phyloP scores from a whole-genome alignment of 2,797 vertebrate species.

The Clarias fuscus region DNA sequence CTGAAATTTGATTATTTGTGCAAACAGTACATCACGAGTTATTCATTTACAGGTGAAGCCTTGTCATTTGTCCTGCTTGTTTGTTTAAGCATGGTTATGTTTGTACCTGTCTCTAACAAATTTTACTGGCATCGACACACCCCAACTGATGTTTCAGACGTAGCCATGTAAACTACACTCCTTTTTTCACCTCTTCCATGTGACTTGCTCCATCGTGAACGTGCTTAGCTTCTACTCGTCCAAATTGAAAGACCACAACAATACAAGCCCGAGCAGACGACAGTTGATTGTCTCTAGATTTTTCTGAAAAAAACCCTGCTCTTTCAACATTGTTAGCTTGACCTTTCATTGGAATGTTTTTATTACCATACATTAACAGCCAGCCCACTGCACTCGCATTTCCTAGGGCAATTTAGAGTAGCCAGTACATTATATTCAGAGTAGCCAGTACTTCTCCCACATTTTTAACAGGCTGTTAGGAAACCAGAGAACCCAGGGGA shows the following conservation, averaged over 20 bases:
- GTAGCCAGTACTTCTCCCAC: neutral
- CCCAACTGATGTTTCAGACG: constrained; percentile 13
- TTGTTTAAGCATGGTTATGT: constrained; percentile 15
- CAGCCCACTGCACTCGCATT: neutral
- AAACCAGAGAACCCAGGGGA: neutral
- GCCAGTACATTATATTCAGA: neutral
- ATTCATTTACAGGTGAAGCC: neutral
- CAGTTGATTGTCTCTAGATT: constrained; percentile 7
- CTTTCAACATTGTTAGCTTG: constrained; percentile 14
- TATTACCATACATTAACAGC: constrained; percentile 16
- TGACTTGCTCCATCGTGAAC: constrained; percentile 35
- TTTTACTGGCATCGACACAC: constrained; percentile 17
- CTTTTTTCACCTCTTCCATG: constrained; percentile 14
- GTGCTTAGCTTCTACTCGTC: neutral
- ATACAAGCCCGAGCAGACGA: constrained; percentile 10
- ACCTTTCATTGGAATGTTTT: constrained; percentile 8
- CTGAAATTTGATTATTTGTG: neutral
- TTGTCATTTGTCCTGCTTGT: neutral
- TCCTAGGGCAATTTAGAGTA: neutral
- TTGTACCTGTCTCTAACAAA: constrained; percentile 23
- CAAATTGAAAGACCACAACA: constrained; percentile 16
- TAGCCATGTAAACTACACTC: neutral
- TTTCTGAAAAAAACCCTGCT: neutral
- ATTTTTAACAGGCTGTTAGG: neutral
- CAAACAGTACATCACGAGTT: neutral